Evolutionary conservation across 1,140 invertebrate species (phyloP), one percentile per base, ranked within the genome.

Genomic region (Achroia grisella): DNA sequence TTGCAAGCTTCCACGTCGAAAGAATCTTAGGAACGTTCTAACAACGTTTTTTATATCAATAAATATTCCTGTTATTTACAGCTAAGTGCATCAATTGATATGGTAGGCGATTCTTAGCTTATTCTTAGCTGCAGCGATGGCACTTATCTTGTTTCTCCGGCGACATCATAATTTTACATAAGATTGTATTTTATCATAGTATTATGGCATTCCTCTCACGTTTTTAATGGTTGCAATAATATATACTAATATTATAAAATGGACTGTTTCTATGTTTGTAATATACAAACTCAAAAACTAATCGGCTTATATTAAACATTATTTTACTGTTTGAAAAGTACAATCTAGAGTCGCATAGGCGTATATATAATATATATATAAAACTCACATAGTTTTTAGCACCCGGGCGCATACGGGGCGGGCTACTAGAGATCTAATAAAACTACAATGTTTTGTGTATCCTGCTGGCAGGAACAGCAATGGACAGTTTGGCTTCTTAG

Each of bases 131-230:
- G 17, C n/a, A n/a, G n/a, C 6, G 17, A 23, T 23, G 17, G 2
- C 17, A 23, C 17, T 23, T 17, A n/a, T 17, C 35, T 37, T n/a
- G 35, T 13, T 37, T n/a, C 35, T 37, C 4, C 9, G 14, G 14
- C n/a, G 17, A 17, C 14, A 17, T 17, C 35, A 17, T 37, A 37
- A 37, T 17, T 37, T 13, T 37, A n/a, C n/a, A n/a, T n/a, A 11
- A 17, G 12, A 37, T 37, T 37, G 4, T n/a, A 13, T 17, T 37
- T 37, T 37, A 37, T 37, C 35, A 37, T 14, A 10, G 17, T 2
- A 37, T 23, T 37, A 37, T 37, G 13, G 35, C 35, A 15, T 37
- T 37, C 35, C 35, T 37, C 35, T 14, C 35, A 37, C 35, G 35
- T 13, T 13, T 10, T 15, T 37, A 37, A 37, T 37, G 35, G 35